These are phyloP conservation scores for Helogale parvula DNA, from an alignment of 2,113 vertebrate genomes.

Conservation along the genomic window DNA sequence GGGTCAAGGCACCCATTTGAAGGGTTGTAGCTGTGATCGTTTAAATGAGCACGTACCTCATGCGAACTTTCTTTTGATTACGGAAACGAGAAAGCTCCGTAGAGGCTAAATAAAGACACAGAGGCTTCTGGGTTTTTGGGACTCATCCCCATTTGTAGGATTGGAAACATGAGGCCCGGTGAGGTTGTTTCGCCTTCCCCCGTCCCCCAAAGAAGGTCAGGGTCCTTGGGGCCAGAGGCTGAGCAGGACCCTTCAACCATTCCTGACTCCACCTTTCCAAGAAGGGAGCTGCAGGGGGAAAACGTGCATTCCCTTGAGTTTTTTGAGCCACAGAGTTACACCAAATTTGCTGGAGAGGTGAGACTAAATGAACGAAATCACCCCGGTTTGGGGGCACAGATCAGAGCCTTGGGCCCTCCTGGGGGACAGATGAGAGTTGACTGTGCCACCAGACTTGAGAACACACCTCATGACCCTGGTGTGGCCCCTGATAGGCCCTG, in stretches of 20 bases:
- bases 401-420: neutral
- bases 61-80: neutral
- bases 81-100: neutral
- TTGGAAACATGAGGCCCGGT: conserved; percentile 67
- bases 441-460: neutral
- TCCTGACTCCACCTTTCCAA: conserved; percentile 1
- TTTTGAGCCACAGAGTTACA: neutral
- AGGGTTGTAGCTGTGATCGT: neutral
- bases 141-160: conserved; percentile 45
- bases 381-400: neutral
- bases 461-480: neutral
- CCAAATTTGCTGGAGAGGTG: conserved; percentile 2
- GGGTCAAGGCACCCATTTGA: neutral
- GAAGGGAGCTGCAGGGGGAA: neutral
- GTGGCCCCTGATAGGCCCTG: neutral
- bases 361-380: neutral
- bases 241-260: neutral
- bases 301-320: neutral
- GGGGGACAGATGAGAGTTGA: conserved; percentile 62
- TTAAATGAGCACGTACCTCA: neutral
- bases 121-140: neutral
- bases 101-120: neutral
- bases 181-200: neutral
- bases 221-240: neutral
- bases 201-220: neutral